Percentiles rank a stretch among this genome's conserved stretches.
Evolutionary conservation across 2,113 vertebrate species (phyloP).

Genomic region (Scalopus aquaticus): DNA sequence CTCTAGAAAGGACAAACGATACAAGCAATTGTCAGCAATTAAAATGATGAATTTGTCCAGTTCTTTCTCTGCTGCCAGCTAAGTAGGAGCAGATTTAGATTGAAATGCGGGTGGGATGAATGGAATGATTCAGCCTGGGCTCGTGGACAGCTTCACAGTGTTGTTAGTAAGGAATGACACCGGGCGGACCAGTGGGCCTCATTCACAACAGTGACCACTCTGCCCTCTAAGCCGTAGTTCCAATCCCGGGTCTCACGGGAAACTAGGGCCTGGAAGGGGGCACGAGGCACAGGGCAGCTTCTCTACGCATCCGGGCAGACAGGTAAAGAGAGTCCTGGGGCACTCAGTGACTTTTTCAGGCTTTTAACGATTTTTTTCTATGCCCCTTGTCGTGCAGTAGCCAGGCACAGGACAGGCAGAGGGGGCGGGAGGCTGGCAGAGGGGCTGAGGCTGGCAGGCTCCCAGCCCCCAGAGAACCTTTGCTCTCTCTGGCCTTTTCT

Average conservation of each 20-base stretch:
- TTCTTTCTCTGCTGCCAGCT: background rate
- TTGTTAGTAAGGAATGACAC: background rate
- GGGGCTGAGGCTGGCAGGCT: too few relatives aligned
- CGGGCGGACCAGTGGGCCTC: background rate
- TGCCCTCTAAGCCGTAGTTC: background rate
- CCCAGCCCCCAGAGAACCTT: too few relatives aligned
- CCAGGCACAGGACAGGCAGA: too few relatives aligned
- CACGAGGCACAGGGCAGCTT: too few relatives aligned
- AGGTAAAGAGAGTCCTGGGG: too few relatives aligned
- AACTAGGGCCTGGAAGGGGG: background rate
- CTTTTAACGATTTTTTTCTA: too few relatives aligned
- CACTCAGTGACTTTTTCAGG: too few relatives aligned
- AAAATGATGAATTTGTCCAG: background rate
- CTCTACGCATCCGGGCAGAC: too few relatives aligned
- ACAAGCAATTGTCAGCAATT: background rate
- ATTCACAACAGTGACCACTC: background rate
- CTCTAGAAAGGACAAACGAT: background rate
- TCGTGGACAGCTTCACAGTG: background rate
- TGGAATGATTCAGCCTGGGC: accelerated
- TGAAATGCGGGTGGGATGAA: background rate
- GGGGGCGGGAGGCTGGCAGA: too few relatives aligned
- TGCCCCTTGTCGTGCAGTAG: too few relatives aligned
- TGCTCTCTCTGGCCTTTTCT: too few relatives aligned
- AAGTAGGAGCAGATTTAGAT: background rate
- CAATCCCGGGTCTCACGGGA: background rate